Percentiles rank a stretch among this genome's conserved stretches.
These are phyloP conservation scores for Metacarcinus magister DNA, from an alignment of 2,888 invertebrate species.

Conservation along the genomic window DNA sequence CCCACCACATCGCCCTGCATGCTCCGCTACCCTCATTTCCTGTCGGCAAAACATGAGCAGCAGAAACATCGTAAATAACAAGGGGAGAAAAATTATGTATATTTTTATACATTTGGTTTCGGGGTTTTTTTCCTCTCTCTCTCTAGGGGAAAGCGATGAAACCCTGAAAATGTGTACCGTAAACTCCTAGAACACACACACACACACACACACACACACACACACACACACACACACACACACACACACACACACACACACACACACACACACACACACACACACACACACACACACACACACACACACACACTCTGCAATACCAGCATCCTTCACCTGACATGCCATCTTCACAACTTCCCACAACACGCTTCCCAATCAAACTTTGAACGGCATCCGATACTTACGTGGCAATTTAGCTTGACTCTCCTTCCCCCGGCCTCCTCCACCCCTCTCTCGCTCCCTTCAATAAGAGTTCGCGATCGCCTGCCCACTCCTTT, in stretches of 20 bases:
- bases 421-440: not conserved
- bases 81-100: not conserved
- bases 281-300: too few relatives aligned
- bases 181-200: too few relatives aligned
- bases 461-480: not conserved
- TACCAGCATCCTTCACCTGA: not conserved
- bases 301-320: not conserved
- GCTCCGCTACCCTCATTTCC: not conserved
- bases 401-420: not conserved
- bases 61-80: not conserved
- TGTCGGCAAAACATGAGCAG: not conserved
- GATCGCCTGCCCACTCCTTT: not conserved
- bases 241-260: too few relatives aligned
- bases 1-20: not conserved
- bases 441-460: not conserved
- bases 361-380: not conserved
- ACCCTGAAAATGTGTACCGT: not conserved
- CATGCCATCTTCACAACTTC: not conserved
- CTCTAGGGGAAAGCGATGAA: too few relatives aligned
- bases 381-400: slow-evolving; percentile 26
- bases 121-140: not conserved
- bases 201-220: too few relatives aligned
- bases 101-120: not conserved
- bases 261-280: too few relatives aligned
- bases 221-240: too few relatives aligned